phyloP scores from a whole-genome alignment of 2,888 invertebrate genomes.

The Agrotis exclamationis region DNA sequence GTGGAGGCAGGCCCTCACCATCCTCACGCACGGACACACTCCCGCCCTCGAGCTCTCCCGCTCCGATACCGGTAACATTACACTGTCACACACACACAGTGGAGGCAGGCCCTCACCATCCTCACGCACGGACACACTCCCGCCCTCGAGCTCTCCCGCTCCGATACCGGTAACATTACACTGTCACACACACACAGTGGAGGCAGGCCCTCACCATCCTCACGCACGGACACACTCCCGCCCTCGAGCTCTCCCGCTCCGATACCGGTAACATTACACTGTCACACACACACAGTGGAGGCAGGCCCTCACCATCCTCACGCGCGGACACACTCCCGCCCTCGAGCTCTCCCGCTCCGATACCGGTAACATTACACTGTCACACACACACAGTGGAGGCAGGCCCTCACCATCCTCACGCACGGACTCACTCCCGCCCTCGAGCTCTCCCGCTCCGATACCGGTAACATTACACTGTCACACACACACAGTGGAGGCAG shows the following conservation, averaged over 20 bases:
- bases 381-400: slow-evolving; percentile 17
- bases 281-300: slow-evolving; percentile 13
- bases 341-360: slow-evolving; percentile 79
- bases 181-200: slow-evolving; percentile 11
- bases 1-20: slow-evolving; percentile 26
- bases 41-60: slow-evolving; percentile 79
- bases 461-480: slow-evolving; percentile 11
- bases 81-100: slow-evolving; percentile 6
- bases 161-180: slow-evolving; percentile 14
- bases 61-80: slow-evolving; percentile 14
- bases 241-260: slow-evolving; percentile 79
- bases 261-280: slow-evolving; percentile 13
- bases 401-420: slow-evolving; percentile 82
- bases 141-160: slow-evolving; percentile 78
- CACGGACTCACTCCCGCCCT: slow-evolving; percentile 31
- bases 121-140: slow-evolving; percentile 81
- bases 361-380: slow-evolving; percentile 12
- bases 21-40: slow-evolving; percentile 81
- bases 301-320: slow-evolving; percentile 79
- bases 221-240: slow-evolving; percentile 71
- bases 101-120: slow-evolving; percentile 25
- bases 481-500: slow-evolving; percentile 21
- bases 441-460: slow-evolving; percentile 79
- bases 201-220: slow-evolving; percentile 75
- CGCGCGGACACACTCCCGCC: slow-evolving; percentile 64